A percentile compares a stretch with the other conserved stretches of the same genome.
phyloP scores from a whole-genome alignment of 2,797 vertebrate species.

The Eremophila alpestris region DNA sequence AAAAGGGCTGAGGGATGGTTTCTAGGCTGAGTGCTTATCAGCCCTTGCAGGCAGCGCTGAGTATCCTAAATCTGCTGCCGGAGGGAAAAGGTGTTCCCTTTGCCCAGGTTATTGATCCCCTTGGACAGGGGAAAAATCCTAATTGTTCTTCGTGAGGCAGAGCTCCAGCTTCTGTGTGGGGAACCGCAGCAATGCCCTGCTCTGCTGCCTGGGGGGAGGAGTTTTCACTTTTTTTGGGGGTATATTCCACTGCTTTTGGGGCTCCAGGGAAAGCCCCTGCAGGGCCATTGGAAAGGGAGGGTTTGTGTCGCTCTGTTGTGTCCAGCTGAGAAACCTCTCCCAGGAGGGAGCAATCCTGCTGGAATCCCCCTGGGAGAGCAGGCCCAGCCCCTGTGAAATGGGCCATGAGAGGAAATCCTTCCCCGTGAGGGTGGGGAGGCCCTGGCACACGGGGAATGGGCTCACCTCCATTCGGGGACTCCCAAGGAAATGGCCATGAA shows the following conservation, averaged over 20 bases:
- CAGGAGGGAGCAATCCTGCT: neutral
- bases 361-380: neutral
- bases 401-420: neutral
- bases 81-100: neutral
- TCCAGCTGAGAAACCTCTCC: neutral
- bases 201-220: neutral
- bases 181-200: accelerated
- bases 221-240: neutral
- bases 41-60: neutral
- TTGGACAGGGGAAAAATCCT: neutral
- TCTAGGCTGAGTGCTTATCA: neutral
- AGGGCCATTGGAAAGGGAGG: neutral
- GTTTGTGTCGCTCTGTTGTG: neutral
- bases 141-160: neutral
- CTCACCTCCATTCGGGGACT: neutral
- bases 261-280: neutral
- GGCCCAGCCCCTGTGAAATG: neutral
- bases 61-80: neutral
- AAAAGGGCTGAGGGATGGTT: neutral
- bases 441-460: accelerated
- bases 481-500: neutral
- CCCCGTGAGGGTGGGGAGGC: too few relatives aligned
- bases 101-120: neutral
- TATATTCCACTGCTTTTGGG: accelerated
- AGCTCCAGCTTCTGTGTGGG: neutral